phyloP scores from a whole-genome alignment of 2,888 invertebrate species.

The Spodoptera littoralis region DNA sequence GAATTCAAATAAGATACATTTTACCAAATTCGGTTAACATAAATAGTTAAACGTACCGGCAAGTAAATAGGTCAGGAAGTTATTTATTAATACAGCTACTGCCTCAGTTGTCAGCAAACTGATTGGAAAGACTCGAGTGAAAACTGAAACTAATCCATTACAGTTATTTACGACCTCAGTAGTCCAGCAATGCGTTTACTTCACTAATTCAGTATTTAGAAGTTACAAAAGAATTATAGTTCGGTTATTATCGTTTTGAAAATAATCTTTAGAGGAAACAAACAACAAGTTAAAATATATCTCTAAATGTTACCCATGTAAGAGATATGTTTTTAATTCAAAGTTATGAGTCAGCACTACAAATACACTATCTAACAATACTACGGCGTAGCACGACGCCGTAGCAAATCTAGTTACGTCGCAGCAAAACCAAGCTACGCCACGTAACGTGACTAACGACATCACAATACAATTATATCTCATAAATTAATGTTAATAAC shows the following conservation, averaged over 20 bases:
- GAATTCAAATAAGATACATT: not conserved
- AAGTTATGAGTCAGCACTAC: too few relatives aligned
- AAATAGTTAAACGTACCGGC: too few relatives aligned
- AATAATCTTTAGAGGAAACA: too few relatives aligned
- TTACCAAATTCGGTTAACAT: not conserved
- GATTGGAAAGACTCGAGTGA: conserved; percentile 8
- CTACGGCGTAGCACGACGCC: conserved; percentile 2
- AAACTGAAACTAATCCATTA: conserved; percentile 6
- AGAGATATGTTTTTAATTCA: too few relatives aligned
- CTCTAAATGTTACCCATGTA: too few relatives aligned
- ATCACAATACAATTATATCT: too few relatives aligned
- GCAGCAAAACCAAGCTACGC: not conserved
- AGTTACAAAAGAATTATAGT: too few relatives aligned
- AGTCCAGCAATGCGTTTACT: not conserved
- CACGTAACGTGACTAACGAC: not conserved
- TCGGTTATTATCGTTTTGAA: too few relatives aligned
- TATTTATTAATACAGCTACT: conserved; percentile 25
- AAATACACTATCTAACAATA: not conserved
- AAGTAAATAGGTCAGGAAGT: conserved; percentile 15
- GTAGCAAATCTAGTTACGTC: conserved; percentile 1
- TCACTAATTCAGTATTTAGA: not conserved
- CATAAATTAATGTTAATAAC: too few relatives aligned
- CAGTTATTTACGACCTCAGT: conserved; percentile 15
- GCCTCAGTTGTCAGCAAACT: conserved; percentile 11
- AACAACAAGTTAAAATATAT: too few relatives aligned